Conservation (phyloP, 2,888 invertebrate genomes). For the Chymomyza procnemis region DNA sequence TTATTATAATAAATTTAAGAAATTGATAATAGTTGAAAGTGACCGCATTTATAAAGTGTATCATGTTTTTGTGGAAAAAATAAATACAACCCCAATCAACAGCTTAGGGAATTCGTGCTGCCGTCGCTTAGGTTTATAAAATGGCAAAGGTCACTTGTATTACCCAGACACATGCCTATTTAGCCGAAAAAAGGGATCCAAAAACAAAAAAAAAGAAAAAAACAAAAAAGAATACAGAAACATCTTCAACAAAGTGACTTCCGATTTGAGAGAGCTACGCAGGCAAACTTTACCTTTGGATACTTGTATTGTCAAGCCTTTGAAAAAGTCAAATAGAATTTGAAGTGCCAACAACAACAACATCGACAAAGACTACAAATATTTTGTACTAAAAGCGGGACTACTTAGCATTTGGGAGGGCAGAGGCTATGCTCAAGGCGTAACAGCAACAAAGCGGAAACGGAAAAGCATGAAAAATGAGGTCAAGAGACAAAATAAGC, state of each 20-base stretch:
- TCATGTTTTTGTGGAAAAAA: not conserved
- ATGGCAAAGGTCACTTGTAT: not conserved
- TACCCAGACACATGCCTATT: not conserved
- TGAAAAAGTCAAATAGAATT: slow-evolving; percentile 50
- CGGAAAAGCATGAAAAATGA: slow-evolving; percentile 48
- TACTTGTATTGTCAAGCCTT: slow-evolving; percentile 1
- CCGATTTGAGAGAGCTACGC: not conserved
- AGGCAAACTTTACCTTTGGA: not conserved
- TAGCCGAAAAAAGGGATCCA: not conserved
- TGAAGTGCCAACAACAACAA: slow-evolving; percentile 28
- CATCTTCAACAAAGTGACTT: not conserved
- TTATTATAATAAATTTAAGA: too few relatives aligned
- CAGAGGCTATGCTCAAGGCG: not conserved
- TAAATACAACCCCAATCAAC: not conserved
- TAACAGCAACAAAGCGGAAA: slow-evolving; percentile 22
- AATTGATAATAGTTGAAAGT: too few relatives aligned
- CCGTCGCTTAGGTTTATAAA: not conserved
- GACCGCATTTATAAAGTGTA: too few relatives aligned
- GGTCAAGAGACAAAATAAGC: slow-evolving; percentile 70
- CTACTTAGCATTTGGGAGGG: slow-evolving; percentile 61
- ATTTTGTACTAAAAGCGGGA: slow-evolving; percentile 69
- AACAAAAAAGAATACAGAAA: not conserved
- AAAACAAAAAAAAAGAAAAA: not conserved
- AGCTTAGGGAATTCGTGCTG: not conserved
- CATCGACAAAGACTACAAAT: slow-evolving; percentile 18